Evolutionary conservation across 2,113 vertebrate genomes (phyloP).

Genomic region (Craseonycteris thonglongyai): DNA sequence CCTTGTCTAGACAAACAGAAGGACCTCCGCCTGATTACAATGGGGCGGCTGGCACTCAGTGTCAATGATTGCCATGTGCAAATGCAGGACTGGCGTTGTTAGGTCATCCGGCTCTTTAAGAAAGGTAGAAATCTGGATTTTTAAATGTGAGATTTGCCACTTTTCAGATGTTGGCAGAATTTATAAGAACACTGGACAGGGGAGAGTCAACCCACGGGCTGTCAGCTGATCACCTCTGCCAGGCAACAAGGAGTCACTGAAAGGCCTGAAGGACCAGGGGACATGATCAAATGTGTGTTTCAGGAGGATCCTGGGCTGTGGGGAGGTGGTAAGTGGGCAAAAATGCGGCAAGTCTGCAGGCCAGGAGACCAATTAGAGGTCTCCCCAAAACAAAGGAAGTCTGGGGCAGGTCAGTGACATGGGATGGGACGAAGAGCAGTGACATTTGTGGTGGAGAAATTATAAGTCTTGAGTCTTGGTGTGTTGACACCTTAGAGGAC

Average conservation of each 20-base stretch:
- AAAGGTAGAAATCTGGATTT: neutral
- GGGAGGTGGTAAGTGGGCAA: neutral
- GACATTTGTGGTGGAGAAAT: neutral
- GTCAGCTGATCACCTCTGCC: neutral
- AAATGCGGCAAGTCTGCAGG: neutral
- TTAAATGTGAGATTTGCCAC: neutral
- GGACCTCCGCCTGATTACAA: neutral
- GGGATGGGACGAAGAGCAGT: neutral
- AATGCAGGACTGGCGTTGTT: neutral
- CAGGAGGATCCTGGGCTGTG: neutral
- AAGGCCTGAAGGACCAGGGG: neutral
- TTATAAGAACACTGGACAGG: neutral
- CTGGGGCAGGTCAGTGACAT: neutral
- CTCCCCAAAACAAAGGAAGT: neutral
- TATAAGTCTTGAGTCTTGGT: neutral
- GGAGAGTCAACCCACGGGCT: neutral
- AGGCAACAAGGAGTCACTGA: neutral
- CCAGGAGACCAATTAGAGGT: neutral
- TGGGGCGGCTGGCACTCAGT: neutral
- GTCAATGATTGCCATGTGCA: neutral
- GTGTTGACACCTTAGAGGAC: neutral
- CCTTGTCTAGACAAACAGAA: neutral
- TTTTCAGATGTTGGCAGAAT: neutral
- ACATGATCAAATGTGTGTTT: neutral
- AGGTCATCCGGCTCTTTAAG: neutral